Evolutionary conservation across 2,113 vertebrate species (phyloP), one percentile per base, ranked within the genome.

Genomic region (Pitta sordida): DNA sequence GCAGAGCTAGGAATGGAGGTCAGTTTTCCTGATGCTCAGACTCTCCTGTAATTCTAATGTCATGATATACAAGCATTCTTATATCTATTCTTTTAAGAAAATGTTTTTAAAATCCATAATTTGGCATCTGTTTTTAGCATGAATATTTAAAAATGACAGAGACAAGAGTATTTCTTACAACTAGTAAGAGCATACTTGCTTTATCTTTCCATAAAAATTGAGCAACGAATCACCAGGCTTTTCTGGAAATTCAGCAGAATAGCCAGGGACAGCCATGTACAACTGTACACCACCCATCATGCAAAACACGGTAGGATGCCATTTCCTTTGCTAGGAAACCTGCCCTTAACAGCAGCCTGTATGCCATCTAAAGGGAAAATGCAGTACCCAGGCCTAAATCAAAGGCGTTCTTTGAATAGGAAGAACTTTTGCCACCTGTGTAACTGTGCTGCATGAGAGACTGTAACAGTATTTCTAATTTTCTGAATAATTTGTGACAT

Each of bases 91-190:
- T 58, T 82, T 78, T 48, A 88, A 29, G 30, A 37, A 69, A 43
- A 37, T 39, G 13, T 59, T 78, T 65, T 88, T 39, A 23, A 88
- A 77, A 90, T 91, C 51, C 8, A 1, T 68, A 62, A 73, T 73
- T 83, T 71, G 37, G 24, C 58, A 91, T 69, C 29, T 87, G 32
- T 49, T 92, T 95, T 91, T 73, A 88, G 64, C 39, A 71, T 52
- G n/a, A 91, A 39, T 81, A 88, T 73, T 94, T 73, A 88, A 51
- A n/a, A n/a, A n/a, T n/a, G 65, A 82, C 90, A 84, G 48, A 88
- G 39, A 73, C 18, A 44, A 30, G 24, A 41, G 43, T 59, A 53
- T 83, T 92, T 77, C 86, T 93, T 87, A 52, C 48, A 74, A 39
- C 37, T 73, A 23, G 7, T 44, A 59, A 85, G 65, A 69, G 84